Percentiles rank a stretch among this genome's conserved stretches.
phyloP scores from a whole-genome alignment of 2,888 invertebrate species.

The Thymelicus lineola region DNA sequence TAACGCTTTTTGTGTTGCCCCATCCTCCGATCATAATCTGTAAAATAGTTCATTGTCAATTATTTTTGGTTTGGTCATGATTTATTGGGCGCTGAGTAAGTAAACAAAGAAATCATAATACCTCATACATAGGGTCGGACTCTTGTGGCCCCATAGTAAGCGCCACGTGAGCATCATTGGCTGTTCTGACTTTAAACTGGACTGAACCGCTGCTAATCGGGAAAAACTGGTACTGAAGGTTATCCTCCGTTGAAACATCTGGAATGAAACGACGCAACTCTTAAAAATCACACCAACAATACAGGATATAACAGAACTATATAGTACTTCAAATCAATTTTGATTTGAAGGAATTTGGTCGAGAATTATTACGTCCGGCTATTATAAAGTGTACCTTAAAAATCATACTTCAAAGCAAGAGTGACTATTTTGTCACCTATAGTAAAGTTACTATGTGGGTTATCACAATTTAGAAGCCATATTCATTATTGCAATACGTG shows the following conservation, averaged over 20 bases:
- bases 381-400: background rate
- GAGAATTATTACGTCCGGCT: background rate
- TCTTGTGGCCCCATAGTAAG: slow-evolving; percentile 89
- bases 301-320: too few relatives aligned
- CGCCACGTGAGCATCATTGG: slow-evolving; percentile 94
- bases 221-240: slow-evolving; percentile 92
- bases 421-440: too few relatives aligned
- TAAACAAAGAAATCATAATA: slow-evolving; percentile 46
- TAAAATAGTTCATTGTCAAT: slow-evolving; percentile 23
- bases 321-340: too few relatives aligned
- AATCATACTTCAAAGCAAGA: too few relatives aligned
- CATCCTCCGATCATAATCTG: slow-evolving; percentile 95
- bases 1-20: slow-evolving; percentile 93
- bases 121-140: slow-evolving; percentile 92
- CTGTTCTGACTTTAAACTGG: slow-evolving; percentile 91
- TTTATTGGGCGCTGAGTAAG: background rate
- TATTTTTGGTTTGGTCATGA: background rate
- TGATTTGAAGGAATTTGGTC: too few relatives aligned
- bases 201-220: slow-evolving; percentile 89
- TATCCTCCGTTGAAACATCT: slow-evolving; percentile 93
- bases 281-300: too few relatives aligned
- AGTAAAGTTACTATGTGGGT: too few relatives aligned
- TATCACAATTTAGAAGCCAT: too few relatives aligned
- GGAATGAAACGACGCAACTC: slow-evolving; percentile 55
- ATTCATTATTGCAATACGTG: too few relatives aligned